A percentile compares a stretch with the other conserved stretches of the same genome.
These are phyloP conservation scores for Rhagophthalmus giganteus DNA, from an alignment of 2,888 invertebrate genomes.

Conservation along the genomic window DNA sequence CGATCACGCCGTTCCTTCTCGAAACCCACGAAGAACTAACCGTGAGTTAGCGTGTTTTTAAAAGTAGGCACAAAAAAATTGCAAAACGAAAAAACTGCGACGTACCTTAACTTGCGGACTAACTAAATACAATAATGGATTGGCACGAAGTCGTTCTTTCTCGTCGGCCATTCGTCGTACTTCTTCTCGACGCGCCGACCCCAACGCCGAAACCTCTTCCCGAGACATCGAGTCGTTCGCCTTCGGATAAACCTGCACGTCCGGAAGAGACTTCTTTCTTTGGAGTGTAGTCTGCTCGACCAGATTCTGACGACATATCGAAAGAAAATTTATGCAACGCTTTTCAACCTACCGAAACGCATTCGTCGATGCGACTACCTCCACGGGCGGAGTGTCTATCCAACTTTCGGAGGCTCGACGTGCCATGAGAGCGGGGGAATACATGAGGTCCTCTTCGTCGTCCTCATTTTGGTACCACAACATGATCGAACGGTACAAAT, in stretches of 20 bases:
- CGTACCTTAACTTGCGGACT: slow-evolving; percentile 96
- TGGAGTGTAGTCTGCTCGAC: slow-evolving; percentile 79
- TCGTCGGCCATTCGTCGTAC: slow-evolving; percentile 89
- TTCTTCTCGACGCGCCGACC: slow-evolving; percentile 93
- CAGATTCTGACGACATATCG: slow-evolving; percentile 65
- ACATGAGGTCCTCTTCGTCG: slow-evolving; percentile 84
- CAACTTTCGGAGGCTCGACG: slow-evolving; percentile 86
- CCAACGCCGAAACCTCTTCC: slow-evolving; percentile 92
- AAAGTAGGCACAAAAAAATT: slow-evolving; percentile 1
- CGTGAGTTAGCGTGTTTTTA: slow-evolving; percentile 18
- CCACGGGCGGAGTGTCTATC: slow-evolving; percentile 85
- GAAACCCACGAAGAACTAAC: slow-evolving; percentile 28
- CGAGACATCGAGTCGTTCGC: slow-evolving; percentile 85
- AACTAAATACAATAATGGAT: slow-evolving; percentile 93
- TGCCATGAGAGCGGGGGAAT: slow-evolving; percentile 85
- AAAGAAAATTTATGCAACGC: slow-evolving; percentile 26
- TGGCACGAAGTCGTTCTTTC: slow-evolving; percentile 88
- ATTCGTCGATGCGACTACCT: slow-evolving; percentile 60
- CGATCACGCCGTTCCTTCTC: slow-evolving; percentile 10
- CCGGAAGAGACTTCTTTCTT: slow-evolving; percentile 96
- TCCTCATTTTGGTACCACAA: slow-evolving; percentile 79
- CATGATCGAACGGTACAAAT: slow-evolving; percentile 60
- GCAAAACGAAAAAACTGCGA: slow-evolving; percentile 1
- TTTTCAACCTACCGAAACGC: slow-evolving; percentile 8
- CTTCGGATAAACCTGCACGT: slow-evolving; percentile 83